Base-by-base conservation (phyloP, 2,888 invertebrate genomes). In the Zonitis immaculata region DNA sequence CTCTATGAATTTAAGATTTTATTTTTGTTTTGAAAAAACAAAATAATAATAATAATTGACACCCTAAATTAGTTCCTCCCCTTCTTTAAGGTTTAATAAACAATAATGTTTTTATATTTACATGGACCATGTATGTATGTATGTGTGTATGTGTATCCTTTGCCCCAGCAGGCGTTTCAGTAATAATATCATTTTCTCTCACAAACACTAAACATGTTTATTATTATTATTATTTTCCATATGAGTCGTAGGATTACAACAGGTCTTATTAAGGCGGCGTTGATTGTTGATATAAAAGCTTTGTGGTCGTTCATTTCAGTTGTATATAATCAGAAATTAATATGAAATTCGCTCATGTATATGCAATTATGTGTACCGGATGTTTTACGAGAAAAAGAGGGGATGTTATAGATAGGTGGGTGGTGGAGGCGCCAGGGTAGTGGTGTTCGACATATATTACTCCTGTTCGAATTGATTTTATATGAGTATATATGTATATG, bases 261-360 rank as follows among this genome's bases (percentile, higher is more conserved):
- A 75, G 75, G 75, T 76, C 74, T 74, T 75, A 74, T 75, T 75
- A 73, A 69, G 72, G 73, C 68, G 57, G 61, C 67, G 70, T 53
- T 70, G 68, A 70, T 68, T 66, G 72, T 69, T 56, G 74, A 75
- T 76, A 75, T 76, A 76, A 76, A 76, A 76, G 76, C 76, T 75
- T 76, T 76, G 76, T 75, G 75, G 74, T 69, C 72, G 75, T 72
- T 72, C 75, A 69, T 73, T 73, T 72, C 69, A 68, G 75, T 39
- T 39, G 22, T 22, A 39, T 72, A 76, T 76, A 76, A 76, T 76
- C 76, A 76, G 76, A 76, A 76, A 76, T 76, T 76, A 76, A 76
- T 76, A 76, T 76, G 76, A 76, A 75, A 76, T 74, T 73, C 75
- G 73, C 74, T 76, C 76, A 76, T 76, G 76, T 75, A 76, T 75